phyloP scores from a whole-genome alignment of 2,797 vertebrate species.

The Alosa sapidissima region DNA sequence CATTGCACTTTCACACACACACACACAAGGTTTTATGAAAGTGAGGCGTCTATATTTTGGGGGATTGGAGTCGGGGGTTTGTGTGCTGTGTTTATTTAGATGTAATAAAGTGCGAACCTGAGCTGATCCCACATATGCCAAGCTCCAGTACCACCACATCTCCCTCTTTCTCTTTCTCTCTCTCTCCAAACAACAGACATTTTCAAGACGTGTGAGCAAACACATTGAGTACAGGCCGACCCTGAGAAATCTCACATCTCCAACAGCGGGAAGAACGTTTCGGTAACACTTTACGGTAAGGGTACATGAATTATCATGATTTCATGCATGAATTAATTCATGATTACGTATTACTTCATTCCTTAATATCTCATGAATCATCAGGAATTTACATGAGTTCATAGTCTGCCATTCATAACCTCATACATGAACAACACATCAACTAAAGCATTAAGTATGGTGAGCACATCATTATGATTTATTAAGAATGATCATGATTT shows the following conservation, averaged over 20 bases:
- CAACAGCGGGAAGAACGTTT: background rate
- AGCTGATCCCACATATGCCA: background rate
- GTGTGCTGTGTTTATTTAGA: background rate
- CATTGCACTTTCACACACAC: background rate
- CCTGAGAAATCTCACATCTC: background rate
- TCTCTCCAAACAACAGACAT: background rate
- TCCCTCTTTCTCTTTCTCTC: background rate
- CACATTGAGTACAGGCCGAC: background rate
- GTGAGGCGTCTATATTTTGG: background rate
- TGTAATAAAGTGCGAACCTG: background rate
- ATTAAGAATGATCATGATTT: too few relatives aligned
- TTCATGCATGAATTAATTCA: too few relatives aligned
- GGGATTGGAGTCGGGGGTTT: background rate
- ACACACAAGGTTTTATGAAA: slow-evolving; percentile 10
- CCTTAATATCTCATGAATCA: too few relatives aligned
- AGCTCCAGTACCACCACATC: background rate
- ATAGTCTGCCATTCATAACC: too few relatives aligned
- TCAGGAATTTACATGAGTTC: too few relatives aligned
- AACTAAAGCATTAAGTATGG: too few relatives aligned
- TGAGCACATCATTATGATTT: too few relatives aligned
- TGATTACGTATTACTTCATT: too few relatives aligned
- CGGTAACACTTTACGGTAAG: too few relatives aligned
- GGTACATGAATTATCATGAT: too few relatives aligned
- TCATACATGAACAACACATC: too few relatives aligned
- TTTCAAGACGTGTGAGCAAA: background rate